Conservation (phyloP, 2,888 invertebrate species). For the Drosophila ustulata region DNA sequence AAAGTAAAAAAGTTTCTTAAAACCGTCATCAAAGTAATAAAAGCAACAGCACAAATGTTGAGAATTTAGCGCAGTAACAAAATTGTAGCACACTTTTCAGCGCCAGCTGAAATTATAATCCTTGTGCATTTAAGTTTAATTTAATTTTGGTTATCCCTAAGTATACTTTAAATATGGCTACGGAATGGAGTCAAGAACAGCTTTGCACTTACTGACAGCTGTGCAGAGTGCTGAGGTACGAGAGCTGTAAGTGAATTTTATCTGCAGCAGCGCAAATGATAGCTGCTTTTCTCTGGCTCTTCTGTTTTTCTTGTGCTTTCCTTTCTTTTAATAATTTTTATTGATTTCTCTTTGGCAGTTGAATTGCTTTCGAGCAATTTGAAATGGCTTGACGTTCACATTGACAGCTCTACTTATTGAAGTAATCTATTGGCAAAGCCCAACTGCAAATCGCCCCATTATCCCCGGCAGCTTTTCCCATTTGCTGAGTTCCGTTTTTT, state of each 20-base stretch:
- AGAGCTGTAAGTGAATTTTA: conserved; percentile 15
- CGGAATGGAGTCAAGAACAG: conserved; percentile 21
- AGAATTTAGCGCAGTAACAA: not conserved
- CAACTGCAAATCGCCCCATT: conserved; percentile 48
- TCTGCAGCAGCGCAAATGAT: conserved; percentile 21
- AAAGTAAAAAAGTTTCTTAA: no score
- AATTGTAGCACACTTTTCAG: not conserved
- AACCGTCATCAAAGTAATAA: no score
- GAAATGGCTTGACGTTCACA: conserved; percentile 47
- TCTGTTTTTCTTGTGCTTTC: conserved; percentile 14
- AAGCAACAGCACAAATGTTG: not conserved
- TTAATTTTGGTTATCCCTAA: not conserved
- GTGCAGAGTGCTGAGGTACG: not conserved
- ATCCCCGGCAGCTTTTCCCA: conserved; percentile 45
- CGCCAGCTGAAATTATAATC: not conserved
- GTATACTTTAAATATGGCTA: conserved; percentile 15
- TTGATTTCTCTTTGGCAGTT: conserved; percentile 45
- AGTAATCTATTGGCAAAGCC: conserved; percentile 62
- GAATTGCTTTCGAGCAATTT: conserved; percentile 55
- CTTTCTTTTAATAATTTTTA: conserved; percentile 48
- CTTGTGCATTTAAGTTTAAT: conserved; percentile 16
- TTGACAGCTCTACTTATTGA: conserved; percentile 65
- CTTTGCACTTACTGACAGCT: conserved; percentile 27
- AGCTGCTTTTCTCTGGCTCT: conserved; percentile 3
- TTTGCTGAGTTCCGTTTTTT: conserved; percentile 19